phyloP scores from a whole-genome alignment of 2,888 invertebrate species.

The Anoplius nigerrimus region DNA sequence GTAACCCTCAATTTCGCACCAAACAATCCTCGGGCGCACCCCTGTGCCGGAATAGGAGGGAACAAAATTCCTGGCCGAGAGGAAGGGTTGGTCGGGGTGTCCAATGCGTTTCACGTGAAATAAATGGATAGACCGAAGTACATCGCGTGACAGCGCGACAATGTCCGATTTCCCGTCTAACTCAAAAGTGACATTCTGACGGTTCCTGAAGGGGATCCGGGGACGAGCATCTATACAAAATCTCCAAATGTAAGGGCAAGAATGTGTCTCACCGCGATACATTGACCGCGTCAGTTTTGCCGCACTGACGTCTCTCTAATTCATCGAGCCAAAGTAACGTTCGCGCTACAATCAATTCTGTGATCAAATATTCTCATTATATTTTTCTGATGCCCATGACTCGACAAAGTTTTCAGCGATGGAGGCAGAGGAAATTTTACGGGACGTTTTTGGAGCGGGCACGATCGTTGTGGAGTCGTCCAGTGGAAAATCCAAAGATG shows the following conservation, averaged over 20 bases:
- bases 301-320: too few relatives aligned
- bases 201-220: too few relatives aligned
- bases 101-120: too few relatives aligned
- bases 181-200: too few relatives aligned
- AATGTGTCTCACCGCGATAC: too few relatives aligned
- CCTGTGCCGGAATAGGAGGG: neutral
- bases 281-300: too few relatives aligned
- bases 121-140: too few relatives aligned
- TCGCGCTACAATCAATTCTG: neutral
- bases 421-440: constrained; percentile 57
- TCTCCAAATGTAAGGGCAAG: too few relatives aligned
- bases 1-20: constrained; percentile 7
- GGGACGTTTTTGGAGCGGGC: constrained; percentile 57
- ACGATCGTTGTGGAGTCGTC: constrained; percentile 6
- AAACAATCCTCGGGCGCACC: neutral
- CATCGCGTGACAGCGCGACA: too few relatives aligned
- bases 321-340: too few relatives aligned
- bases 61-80: neutral
- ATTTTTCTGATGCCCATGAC: constrained; percentile 14
- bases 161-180: too few relatives aligned
- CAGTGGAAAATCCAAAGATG: constrained; percentile 39
- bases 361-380: neutral
- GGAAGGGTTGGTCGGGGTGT: neutral
- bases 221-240: too few relatives aligned
- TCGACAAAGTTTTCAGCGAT: constrained; percentile 37